phyloP scores from a whole-genome alignment of 2,888 invertebrate species.

The Meiosimyza platycephala region DNA sequence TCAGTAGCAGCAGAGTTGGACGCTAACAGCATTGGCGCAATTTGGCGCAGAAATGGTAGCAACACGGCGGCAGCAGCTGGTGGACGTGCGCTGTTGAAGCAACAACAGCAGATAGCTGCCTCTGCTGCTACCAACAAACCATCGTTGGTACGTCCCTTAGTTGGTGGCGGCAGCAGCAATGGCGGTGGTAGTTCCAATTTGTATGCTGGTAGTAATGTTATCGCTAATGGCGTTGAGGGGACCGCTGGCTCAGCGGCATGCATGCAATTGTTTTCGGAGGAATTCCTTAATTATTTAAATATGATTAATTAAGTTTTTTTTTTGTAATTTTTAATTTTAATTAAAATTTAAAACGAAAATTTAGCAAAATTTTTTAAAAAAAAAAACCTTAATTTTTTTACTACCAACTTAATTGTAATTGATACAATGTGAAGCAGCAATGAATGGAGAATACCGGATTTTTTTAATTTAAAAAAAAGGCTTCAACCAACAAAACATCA shows the following conservation, averaged over 20 bases:
- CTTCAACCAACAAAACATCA: slow-evolving; percentile 4
- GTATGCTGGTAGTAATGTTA: slow-evolving; percentile 31
- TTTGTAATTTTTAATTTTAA: slow-evolving; percentile 43
- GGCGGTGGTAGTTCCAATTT: slow-evolving; percentile 20
- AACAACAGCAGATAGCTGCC: slow-evolving; percentile 25
- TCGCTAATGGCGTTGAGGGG: slow-evolving; percentile 5
- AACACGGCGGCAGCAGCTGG: slow-evolving; percentile 38
- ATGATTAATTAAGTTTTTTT: slow-evolving; percentile 69
- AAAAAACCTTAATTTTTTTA: not conserved
- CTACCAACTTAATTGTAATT: slow-evolving; percentile 9
- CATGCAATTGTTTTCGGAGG: slow-evolving; percentile 74
- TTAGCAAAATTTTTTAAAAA: slow-evolving; percentile 44
- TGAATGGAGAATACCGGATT: slow-evolving; percentile 6
- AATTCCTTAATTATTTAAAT: slow-evolving; percentile 74
- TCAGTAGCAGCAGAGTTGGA: slow-evolving; percentile 44
- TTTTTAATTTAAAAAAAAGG: slow-evolving; percentile 2
- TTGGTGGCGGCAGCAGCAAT: not conserved
- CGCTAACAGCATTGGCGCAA: slow-evolving; percentile 42
- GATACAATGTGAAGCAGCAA: slow-evolving; percentile 4
- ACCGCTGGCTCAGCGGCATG: slow-evolving; percentile 58
- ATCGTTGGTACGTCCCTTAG: slow-evolving; percentile 14
- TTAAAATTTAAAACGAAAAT: slow-evolving; percentile 29
- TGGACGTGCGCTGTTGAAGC: slow-evolving; percentile 43
- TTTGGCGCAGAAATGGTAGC: slow-evolving; percentile 46
- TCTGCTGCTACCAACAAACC: not conserved